Percentiles rank a stretch among this genome's conserved stretches.
phyloP scores from a whole-genome alignment of 2,888 invertebrate species.

The Bursaphelenchus okinawaensis region DNA sequence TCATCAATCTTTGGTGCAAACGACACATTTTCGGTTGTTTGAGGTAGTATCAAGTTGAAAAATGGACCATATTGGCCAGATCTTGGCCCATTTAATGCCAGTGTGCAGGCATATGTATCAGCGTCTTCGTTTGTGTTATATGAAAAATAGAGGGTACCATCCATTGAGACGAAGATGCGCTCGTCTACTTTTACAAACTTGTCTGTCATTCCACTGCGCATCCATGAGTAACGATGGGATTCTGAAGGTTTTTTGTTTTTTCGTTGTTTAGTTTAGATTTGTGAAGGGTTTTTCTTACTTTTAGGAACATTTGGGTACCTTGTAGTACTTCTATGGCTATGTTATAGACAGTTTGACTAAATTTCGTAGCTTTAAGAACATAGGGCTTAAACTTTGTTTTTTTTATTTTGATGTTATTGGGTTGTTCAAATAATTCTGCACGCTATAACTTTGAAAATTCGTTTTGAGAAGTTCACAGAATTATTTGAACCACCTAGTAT shows the following conservation, averaged over 20 bases:
- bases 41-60: constrained; percentile 43
- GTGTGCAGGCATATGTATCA: constrained; percentile 52
- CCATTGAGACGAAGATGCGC: constrained; percentile 50
- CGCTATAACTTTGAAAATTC: too few relatives aligned
- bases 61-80: constrained; percentile 57
- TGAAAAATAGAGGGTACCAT: constrained; percentile 54
- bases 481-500: too few relatives aligned
- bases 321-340: too few relatives aligned
- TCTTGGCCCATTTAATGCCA: constrained; percentile 44
- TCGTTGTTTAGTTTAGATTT: not conserved
- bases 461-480: too few relatives aligned
- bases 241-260: too few relatives aligned
- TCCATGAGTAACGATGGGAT: constrained; percentile 52
- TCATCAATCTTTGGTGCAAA: constrained; percentile 47
- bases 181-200: constrained; percentile 40
- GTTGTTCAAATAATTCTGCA: too few relatives aligned
- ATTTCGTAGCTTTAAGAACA: too few relatives aligned
- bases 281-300: not conserved
- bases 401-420: too few relatives aligned
- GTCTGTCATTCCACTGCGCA: constrained; percentile 37
- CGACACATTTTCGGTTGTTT: constrained; percentile 12
- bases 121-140: constrained; percentile 42
- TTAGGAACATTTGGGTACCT: not conserved
- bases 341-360: too few relatives aligned
- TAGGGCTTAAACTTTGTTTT: too few relatives aligned